These are phyloP conservation scores for Panagrolaimus sp. DNA, from an alignment of 1,140 invertebrate species.

Conservation along the genomic window DNA sequence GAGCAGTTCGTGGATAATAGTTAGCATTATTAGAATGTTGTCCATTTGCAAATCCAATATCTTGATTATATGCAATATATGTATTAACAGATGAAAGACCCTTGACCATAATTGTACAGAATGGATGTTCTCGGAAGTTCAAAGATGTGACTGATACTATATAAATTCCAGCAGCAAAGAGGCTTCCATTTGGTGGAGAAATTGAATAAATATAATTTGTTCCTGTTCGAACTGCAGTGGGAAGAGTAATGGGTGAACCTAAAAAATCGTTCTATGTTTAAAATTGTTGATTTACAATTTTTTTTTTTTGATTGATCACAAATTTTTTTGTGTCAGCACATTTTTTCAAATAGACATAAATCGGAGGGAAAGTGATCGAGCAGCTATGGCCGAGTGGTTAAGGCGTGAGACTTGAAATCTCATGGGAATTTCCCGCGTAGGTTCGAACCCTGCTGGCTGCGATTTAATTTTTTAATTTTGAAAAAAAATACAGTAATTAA, in stretches of 20 bases:
- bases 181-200: not conserved
- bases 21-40: not conserved
- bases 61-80: not conserved
- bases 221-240: not conserved
- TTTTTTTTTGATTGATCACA: no score
- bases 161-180: no score
- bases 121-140: not conserved
- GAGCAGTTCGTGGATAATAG: not conserved
- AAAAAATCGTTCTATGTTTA: not conserved
- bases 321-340: no score
- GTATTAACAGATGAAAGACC: not conserved
- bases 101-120: not conserved
- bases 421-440: no score
- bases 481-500: no score
- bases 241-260: not conserved
- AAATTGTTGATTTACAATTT: no score
- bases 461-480: no score
- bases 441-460: no score
- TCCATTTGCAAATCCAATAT: not conserved
- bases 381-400: no score
- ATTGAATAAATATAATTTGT: not conserved
- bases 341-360: no score
- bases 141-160: not conserved
- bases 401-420: no score
- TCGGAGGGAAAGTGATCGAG: no score